Conservation (phyloP, 2,888 invertebrate genomes). For the Agrotis segetum region DNA sequence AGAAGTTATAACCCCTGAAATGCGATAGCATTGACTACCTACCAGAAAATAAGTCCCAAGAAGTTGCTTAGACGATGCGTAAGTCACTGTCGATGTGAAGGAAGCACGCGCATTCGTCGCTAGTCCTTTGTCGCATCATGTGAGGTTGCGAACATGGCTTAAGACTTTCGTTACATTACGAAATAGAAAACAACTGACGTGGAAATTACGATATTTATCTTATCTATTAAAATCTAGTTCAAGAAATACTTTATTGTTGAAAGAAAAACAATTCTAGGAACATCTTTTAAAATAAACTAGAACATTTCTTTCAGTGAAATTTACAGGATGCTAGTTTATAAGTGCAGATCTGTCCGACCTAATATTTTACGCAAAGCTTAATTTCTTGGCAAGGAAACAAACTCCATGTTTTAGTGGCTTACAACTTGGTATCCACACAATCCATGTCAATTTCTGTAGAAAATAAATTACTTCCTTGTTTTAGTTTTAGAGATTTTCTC, state of each 20-base stretch:
- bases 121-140: neutral
- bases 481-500: neutral
- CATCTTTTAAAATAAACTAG: slow-evolving; percentile 2
- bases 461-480: slow-evolving; percentile 17
- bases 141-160: neutral
- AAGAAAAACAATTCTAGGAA: neutral
- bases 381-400: slow-evolving; percentile 28
- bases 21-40: too few relatives aligned
- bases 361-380: slow-evolving; percentile 15
- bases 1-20: too few relatives aligned
- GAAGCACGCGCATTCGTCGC: neutral
- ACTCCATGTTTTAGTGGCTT: slow-evolving; percentile 9
- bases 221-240: slow-evolving; percentile 21
- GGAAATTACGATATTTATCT: neutral
- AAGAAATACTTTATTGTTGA: neutral
- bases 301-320: neutral
- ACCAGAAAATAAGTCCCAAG: too few relatives aligned
- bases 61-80: neutral
- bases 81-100: neutral
- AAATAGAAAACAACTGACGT: neutral
- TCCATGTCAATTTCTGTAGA: slow-evolving; percentile 23
- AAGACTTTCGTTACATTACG: neutral
- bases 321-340: neutral
- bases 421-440: neutral
- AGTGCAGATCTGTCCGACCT: neutral